Evolutionary conservation across 2,113 vertebrate genomes (phyloP).

Genomic region (Sphaerodactylus townsendi): DNA sequence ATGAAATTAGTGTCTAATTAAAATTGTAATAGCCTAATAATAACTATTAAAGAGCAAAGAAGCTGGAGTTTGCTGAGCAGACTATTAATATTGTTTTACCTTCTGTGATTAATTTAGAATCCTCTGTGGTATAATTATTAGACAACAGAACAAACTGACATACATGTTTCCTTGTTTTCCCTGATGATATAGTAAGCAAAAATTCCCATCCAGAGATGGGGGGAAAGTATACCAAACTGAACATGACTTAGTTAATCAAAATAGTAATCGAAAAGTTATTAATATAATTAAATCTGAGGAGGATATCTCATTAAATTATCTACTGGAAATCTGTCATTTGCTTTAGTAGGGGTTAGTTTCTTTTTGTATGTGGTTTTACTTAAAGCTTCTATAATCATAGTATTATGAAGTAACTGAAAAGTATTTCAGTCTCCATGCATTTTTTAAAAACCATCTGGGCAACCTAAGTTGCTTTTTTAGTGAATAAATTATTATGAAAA

Average conservation of each 20-base stretch:
- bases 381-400: not conserved
- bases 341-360: constrained; percentile 41
- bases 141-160: constrained; percentile 65
- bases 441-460: not conserved
- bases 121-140: constrained; percentile 68
- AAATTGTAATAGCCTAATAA: constrained; percentile 42
- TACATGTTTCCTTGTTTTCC: constrained; percentile 58
- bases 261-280: constrained; percentile 30
- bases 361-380: not conserved
- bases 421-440: too few relatives aligned
- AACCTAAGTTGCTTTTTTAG: constrained; percentile 45
- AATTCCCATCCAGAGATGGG: constrained; percentile 53
- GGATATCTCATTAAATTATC: constrained; percentile 71
- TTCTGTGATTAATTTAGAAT: constrained; percentile 68
- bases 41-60: constrained; percentile 57
- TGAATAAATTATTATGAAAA: constrained; percentile 59
- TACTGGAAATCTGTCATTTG: constrained; percentile 57
- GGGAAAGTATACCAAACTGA: constrained; percentile 60
- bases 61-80: constrained; percentile 61
- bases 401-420: not conserved
- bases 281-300: constrained; percentile 70
- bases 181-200: constrained; percentile 61
- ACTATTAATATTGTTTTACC: constrained; percentile 63
- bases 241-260: constrained; percentile 32
- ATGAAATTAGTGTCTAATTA: constrained; percentile 28